Conservation (phyloP, 2,113 vertebrate species). For the Tetraodon nigroviridis region DNA sequence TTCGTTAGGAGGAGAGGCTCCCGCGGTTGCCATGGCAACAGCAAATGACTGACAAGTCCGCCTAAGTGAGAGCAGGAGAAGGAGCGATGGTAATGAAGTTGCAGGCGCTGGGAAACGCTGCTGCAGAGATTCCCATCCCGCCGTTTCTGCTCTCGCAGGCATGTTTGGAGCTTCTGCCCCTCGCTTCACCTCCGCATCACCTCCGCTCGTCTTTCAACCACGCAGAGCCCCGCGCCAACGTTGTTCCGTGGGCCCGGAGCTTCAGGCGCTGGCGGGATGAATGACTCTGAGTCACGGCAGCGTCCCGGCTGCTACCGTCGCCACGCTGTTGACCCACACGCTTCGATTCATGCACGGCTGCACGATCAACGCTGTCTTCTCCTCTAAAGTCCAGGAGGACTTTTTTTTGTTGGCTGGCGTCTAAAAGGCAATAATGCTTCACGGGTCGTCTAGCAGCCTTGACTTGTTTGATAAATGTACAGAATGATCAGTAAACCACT, state of each 20-base stretch:
- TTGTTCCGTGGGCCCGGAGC: conserved; percentile 20
- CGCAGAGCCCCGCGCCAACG: conserved; percentile 7
- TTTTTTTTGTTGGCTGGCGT: too few relatives aligned
- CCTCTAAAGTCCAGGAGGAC: too few relatives aligned
- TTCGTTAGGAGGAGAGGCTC: conserved; percentile 34
- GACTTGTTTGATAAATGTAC: conserved; percentile 23
- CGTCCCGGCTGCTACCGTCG: conserved; percentile 30
- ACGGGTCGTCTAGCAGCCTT: not conserved
- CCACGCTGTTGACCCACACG: conserved; percentile 49
- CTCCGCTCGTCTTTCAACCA: not conserved
- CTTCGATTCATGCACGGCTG: conserved; percentile 41
- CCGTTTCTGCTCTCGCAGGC: too few relatives aligned
- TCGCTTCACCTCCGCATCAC: not conserved
- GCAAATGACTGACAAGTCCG: conserved; percentile 45
- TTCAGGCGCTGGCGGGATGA: conserved; percentile 41
- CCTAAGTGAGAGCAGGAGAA: conserved; percentile 4
- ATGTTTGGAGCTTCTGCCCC: too few relatives aligned
- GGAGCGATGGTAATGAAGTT: conserved; percentile 32
- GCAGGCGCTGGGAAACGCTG: not conserved
- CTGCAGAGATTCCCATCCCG: not conserved
- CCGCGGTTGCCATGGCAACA: conserved; percentile 54
- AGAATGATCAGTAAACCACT: conserved; percentile 7
- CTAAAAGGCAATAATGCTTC: too few relatives aligned
- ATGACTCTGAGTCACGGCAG: conserved; percentile 48
- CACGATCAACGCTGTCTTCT: not conserved